Evolutionary conservation across 1,140 invertebrate genomes (phyloP), one percentile per base, ranked within the genome.

Genomic region (Drosophila albomicans): DNA sequence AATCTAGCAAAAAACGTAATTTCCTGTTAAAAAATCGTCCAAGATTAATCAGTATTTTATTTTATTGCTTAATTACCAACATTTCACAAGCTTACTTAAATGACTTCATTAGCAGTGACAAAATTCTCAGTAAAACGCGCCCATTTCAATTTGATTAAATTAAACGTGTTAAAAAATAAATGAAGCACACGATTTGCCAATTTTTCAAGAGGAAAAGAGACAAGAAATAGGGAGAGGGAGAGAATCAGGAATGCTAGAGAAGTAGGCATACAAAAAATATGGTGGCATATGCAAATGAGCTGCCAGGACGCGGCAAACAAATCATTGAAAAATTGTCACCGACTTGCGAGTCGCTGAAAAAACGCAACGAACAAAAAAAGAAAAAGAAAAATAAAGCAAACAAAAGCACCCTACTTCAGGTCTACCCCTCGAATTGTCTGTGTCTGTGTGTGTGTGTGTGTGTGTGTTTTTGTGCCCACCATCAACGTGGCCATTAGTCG

Each of bases 251-350:
- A 15, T 32, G 43, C 46, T 1, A 25, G 35, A 49, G 38, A 30
- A 11, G 0, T 10, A 20, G 51, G 51, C 8, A 51, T n/a, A 52
- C 52, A 85, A 84, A 85, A 84, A 78, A 79, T 77, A 77, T 82
- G 82, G 69, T 88, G 77, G 80, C 71, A 78, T 91, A 91, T 91
- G 88, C 81, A 91, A 91, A 91, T 91, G 78, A 91, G 82, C 52
- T 69, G 54, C 49, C 45, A 48, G 1, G 20, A 62, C 64, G 64
- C 64, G 67, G 85, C 66, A 80, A 91, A 91, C 85, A 91, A 91
- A 91, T 91, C 89, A 91, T 91, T 91, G 89, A 87, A 91, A 91
- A 91, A 91, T 91, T 91, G 89, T 91, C 89, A 81, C 89, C 89
- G 89, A 75, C 78, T 77, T 64, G 81, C 73, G 62, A 72, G 65